A percentile compares a stretch with the other conserved stretches of the same genome.
Conservation (phyloP, 2,797 vertebrate genomes). For the Myoxocephalus aenaeus region DNA sequence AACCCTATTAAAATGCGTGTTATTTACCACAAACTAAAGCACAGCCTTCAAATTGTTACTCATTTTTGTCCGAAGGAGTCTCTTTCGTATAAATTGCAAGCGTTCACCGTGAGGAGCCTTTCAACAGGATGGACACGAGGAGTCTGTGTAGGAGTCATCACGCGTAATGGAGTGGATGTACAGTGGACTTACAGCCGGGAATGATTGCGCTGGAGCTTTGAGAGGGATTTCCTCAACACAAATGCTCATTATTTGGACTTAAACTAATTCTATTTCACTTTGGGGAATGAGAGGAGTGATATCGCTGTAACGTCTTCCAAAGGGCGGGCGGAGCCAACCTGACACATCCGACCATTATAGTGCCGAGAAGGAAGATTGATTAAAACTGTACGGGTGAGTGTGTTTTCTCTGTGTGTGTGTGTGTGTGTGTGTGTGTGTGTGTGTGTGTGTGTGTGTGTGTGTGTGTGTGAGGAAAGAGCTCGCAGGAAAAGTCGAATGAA, state of each 20-base stretch:
- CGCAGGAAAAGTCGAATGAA: not conserved
- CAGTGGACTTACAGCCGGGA: constrained; percentile 35
- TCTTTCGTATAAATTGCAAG: constrained; percentile 17
- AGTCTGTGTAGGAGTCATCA: constrained; percentile 31
- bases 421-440: too few relatives aligned
- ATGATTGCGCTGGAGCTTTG: constrained; percentile 38
- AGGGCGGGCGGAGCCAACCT: not conserved
- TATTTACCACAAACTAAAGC: constrained; percentile 35
- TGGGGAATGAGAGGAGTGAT: constrained; percentile 10
- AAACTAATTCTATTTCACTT: constrained; percentile 50
- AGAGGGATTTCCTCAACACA: constrained; percentile 33
- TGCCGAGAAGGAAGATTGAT: constrained; percentile 33
- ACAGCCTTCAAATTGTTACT: constrained; percentile 13
- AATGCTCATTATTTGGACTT: constrained; percentile 23
- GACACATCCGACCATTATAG: constrained; percentile 25
- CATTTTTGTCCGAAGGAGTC: constrained; percentile 35
- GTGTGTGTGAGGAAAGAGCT: not conserved
- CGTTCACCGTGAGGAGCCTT: constrained; percentile 28
- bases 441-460: too few relatives aligned
- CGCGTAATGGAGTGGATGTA: constrained; percentile 47
- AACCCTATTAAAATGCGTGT: constrained; percentile 8
- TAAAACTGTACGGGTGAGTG: constrained; percentile 21
- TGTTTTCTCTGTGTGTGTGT: too few relatives aligned
- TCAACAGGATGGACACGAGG: constrained; percentile 49
- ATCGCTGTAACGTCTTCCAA: constrained; percentile 19